phyloP scores from a whole-genome alignment of 2,113 vertebrate species.

The Tauraco erythrolophus region DNA sequence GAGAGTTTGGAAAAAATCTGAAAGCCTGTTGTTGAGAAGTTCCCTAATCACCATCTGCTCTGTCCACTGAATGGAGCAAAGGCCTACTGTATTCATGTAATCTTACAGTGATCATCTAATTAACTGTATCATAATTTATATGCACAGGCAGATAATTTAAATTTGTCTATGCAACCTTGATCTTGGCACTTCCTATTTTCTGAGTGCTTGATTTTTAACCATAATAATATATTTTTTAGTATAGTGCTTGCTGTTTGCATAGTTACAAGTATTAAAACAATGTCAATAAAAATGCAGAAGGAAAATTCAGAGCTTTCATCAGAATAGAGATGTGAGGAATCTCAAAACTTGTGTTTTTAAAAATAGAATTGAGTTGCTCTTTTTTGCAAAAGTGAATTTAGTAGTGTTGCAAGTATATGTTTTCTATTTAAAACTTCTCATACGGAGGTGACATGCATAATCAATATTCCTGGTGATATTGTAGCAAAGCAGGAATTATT shows the following conservation, averaged over 20 bases:
- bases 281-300: not conserved
- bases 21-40: not conserved
- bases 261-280: not conserved
- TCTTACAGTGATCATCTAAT: not conserved
- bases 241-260: constrained; percentile 55
- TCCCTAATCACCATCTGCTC: not conserved
- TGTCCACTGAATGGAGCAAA: not conserved
- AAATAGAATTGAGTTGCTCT: constrained; percentile 17
- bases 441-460: constrained; percentile 83
- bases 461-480: constrained; percentile 89
- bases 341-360: constrained; percentile 25
- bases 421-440: constrained; percentile 90
- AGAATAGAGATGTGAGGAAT: not conserved
- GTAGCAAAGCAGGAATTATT: constrained; percentile 86
- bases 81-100: not conserved
- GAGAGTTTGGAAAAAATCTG: not conserved
- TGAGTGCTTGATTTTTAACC: not conserved
- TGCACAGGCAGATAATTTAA: not conserved
- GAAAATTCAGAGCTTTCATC: not conserved
- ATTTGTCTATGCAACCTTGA: not conserved
- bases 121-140: not conserved
- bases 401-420: constrained; percentile 82
- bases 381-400: constrained; percentile 78
- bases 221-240: not conserved
- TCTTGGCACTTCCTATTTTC: not conserved